phyloP scores from a whole-genome alignment of 2,113 vertebrate species.

The Cryptomyrus ogoouensis region DNA sequence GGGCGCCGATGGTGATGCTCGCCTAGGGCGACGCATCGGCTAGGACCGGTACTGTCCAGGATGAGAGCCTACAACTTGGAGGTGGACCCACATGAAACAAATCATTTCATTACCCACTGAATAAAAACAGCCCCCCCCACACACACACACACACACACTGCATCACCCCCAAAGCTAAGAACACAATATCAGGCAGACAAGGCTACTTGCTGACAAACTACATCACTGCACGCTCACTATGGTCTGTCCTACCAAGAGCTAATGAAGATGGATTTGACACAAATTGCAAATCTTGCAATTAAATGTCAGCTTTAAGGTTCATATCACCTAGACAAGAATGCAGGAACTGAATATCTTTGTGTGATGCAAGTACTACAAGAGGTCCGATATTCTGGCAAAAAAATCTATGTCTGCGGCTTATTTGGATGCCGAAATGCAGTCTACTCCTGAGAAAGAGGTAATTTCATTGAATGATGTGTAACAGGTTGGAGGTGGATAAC shows the following conservation, averaged over 20 bases:
- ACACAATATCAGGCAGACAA: neutral
- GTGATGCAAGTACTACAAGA: neutral
- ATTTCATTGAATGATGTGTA: neutral
- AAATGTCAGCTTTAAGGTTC: neutral
- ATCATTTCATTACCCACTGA: neutral
- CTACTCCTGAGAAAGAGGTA: neutral
- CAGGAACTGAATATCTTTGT: neutral
- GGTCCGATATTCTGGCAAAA: neutral
- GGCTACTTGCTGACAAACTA: neutral
- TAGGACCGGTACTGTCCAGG: neutral
- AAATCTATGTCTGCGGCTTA: neutral
- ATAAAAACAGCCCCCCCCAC: neutral
- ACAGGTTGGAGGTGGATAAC: neutral
- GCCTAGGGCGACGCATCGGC: too few relatives aligned
- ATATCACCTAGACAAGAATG: neutral
- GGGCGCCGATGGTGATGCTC: too few relatives aligned
- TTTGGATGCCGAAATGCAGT: neutral
- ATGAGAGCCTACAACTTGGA: neutral
- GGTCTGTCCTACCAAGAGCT: neutral
- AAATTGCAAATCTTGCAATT: neutral
- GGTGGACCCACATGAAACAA: neutral
- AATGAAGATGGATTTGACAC: neutral
- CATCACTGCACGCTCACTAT: neutral
- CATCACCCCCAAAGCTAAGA: neutral
- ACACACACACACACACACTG: too few relatives aligned